phyloP scores from a whole-genome alignment of 2,113 vertebrate genomes.

The Xyrauchen texanus region DNA sequence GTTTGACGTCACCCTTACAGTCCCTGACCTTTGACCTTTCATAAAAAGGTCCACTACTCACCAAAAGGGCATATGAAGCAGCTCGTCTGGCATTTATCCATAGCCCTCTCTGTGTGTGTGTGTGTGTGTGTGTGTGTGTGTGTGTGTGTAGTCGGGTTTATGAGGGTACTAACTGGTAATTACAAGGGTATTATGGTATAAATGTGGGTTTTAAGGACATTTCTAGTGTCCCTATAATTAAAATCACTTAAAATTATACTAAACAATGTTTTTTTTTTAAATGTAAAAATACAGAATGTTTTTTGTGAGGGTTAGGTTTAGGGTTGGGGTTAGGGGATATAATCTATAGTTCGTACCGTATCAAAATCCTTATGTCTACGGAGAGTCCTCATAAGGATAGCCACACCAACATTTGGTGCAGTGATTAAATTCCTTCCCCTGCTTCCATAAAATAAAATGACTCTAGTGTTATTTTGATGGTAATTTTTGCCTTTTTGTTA shows the following conservation, averaged over 20 bases:
- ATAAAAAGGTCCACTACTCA: neutral
- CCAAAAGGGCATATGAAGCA: slow-evolving; percentile 24
- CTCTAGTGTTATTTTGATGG: neutral
- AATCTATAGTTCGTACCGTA: too few relatives aligned
- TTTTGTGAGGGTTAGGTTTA: too few relatives aligned
- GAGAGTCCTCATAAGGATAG: neutral
- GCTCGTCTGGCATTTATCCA: slow-evolving; percentile 16
- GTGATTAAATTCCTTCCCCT: slow-evolving; percentile 8
- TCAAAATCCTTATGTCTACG: too few relatives aligned
- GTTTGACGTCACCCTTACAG: slow-evolving; percentile 13
- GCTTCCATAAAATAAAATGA: neutral
- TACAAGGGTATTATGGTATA: too few relatives aligned
- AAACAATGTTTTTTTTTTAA: too few relatives aligned
- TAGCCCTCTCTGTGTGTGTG: neutral
- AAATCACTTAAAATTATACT: too few relatives aligned
- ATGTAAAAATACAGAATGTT: too few relatives aligned
- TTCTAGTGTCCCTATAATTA: too few relatives aligned
- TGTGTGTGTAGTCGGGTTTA: neutral
- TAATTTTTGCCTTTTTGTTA: slow-evolving; percentile 14
- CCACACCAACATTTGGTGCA: neutral
- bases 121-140: neutral
- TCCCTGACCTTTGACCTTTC: slow-evolving; percentile 25
- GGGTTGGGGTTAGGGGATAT: too few relatives aligned
- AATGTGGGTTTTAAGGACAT: too few relatives aligned
- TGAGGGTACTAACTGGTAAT: neutral